phyloP scores from a whole-genome alignment of 1,140 invertebrate genomes.

The Drosophila nebulosa region DNA sequence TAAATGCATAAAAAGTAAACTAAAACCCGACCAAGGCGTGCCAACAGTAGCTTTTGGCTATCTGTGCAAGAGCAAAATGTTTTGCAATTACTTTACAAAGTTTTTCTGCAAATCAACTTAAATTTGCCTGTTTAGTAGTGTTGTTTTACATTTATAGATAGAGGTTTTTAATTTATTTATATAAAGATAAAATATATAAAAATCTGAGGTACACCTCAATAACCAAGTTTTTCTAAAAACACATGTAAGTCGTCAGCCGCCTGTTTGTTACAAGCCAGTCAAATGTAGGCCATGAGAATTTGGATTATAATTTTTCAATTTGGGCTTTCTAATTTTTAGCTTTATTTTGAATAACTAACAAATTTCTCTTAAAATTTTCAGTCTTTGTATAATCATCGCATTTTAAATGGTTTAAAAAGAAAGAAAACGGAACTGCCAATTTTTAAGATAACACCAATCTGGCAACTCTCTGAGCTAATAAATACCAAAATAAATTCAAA shows the following conservation, averaged over 20 bases:
- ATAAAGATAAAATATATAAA: neutral
- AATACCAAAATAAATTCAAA: constrained; percentile 8
- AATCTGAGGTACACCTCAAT: neutral
- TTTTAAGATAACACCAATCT: neutral
- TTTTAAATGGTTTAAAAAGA: constrained; percentile 15
- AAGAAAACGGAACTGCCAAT: constrained; percentile 1
- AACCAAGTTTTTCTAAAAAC: neutral
- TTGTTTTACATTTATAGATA: neutral
- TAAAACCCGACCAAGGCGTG: no score
- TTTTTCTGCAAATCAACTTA: no score
- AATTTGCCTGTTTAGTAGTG: neutral
- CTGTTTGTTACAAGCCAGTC: neutral
- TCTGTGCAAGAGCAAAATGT: no score
- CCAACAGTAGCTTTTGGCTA: no score
- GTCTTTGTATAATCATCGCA: neutral
- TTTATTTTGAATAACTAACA: neutral
- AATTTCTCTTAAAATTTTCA: neutral
- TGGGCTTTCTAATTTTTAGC: neutral
- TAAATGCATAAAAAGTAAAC: no score
- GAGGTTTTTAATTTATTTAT: neutral
- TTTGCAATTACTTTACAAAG: no score
- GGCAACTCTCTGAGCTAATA: constrained; percentile 6
- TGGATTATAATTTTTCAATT: neutral
- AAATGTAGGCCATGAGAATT: neutral
- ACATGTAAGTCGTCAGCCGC: neutral